Evolutionary conservation across 2,888 invertebrate species (phyloP).

Genomic region (Hirtodrosophila cameraria): DNA sequence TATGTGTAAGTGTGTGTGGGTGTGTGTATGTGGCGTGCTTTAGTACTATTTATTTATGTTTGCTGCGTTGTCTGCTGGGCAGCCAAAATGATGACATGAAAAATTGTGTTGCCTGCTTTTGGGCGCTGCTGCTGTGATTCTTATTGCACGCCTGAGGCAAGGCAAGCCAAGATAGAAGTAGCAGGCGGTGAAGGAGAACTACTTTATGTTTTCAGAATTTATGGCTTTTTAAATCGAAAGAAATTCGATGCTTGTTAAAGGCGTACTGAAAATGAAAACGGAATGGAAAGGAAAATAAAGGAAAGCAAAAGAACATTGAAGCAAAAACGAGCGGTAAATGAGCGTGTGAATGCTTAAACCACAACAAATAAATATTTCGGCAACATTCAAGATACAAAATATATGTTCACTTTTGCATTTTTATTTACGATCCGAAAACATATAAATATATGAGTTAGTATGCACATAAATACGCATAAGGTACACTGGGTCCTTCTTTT

Average conservation of each 20-base stretch:
- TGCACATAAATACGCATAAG: conserved; percentile 14
- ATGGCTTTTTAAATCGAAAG: conserved; percentile 73
- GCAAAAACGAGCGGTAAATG: conserved; percentile 19
- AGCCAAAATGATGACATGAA: conserved; percentile 73
- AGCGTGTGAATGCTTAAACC: conserved; percentile 9
- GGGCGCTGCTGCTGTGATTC: conserved; percentile 55
- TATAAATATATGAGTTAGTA: conserved; percentile 1
- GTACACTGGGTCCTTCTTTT: conserved; percentile 7
- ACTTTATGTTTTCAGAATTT: conserved; percentile 50
- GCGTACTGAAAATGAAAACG: conserved; percentile 35
- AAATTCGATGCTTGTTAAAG: conserved; percentile 70
- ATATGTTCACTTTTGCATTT: conserved; percentile 58
- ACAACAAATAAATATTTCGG: conserved; percentile 3
- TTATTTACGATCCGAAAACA: conserved; percentile 38
- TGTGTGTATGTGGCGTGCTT: conserved; percentile 47
- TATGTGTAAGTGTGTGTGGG: conserved; percentile 6
- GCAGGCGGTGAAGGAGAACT: conserved; percentile 1
- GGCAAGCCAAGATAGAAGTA: conserved; percentile 19
- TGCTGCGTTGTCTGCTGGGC: conserved; percentile 52
- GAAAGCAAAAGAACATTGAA: background rate
- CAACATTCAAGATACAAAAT: conserved; percentile 47
- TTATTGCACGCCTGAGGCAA: conserved; percentile 32
- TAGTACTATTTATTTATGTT: conserved; percentile 71
- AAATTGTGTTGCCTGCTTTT: conserved; percentile 67
- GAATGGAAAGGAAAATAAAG: conserved; percentile 20